These are phyloP conservation scores for Triplophysa rosa DNA, from an alignment of 2,113 vertebrate species.

Conservation along the genomic window DNA sequence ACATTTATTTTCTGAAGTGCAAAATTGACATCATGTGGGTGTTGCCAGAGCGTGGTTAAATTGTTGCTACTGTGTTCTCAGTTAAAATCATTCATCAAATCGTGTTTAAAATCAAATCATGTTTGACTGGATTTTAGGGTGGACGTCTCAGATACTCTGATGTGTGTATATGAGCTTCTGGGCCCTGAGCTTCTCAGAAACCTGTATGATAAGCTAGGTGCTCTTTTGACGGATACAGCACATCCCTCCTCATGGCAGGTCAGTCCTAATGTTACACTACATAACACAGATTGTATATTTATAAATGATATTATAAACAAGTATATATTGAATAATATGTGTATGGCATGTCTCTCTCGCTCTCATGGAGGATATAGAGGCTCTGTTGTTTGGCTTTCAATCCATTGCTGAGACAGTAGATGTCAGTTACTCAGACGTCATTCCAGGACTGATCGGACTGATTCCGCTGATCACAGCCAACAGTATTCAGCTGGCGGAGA, in stretches of 20 bases:
- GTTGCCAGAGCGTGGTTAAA: too few species aligned
- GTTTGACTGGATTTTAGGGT: slow-evolving; percentile 75
- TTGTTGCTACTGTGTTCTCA: not conserved
- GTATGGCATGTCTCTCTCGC: slow-evolving; percentile 2
- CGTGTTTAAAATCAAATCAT: slow-evolving; percentile 19
- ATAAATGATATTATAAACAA: not conserved
- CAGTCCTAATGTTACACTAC: slow-evolving; percentile 36
- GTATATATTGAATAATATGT: not conserved
- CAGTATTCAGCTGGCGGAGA: slow-evolving; percentile 92
- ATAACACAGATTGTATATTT: not conserved
- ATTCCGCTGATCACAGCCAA: slow-evolving; percentile 95
- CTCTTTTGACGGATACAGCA: slow-evolving; percentile 85
- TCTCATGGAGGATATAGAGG: slow-evolving; percentile 85
- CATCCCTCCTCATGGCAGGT: slow-evolving; percentile 92
- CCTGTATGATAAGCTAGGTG: slow-evolving; percentile 92
- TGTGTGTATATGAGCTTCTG: slow-evolving; percentile 98
- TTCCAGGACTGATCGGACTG: slow-evolving; percentile 93
- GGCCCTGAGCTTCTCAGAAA: slow-evolving; percentile 94
- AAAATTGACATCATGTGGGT: too few species aligned
- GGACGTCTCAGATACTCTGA: slow-evolving; percentile 96
- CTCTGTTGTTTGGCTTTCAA: slow-evolving; percentile 94
- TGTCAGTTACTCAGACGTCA: slow-evolving; percentile 95
- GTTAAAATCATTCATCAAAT: not conserved
- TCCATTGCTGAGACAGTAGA: slow-evolving; percentile 98
- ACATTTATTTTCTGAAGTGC: not conserved